A percentile compares a stretch with the other conserved stretches of the same genome.
Conservation (phyloP, 1,140 invertebrate species). For the Drosophila lini region DNA sequence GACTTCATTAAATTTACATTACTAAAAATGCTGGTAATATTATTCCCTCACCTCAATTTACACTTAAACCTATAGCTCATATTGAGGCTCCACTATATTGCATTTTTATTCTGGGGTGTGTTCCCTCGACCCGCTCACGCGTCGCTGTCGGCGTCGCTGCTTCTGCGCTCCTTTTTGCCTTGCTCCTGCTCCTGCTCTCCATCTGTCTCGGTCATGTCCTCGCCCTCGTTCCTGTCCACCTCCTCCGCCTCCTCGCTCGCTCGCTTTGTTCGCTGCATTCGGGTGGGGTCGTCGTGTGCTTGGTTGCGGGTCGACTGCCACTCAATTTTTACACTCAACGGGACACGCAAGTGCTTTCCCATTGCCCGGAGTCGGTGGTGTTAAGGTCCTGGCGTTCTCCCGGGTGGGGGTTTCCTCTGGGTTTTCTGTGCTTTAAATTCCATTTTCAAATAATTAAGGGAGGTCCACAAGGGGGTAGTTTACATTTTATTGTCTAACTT, state of each 20-base stretch:
- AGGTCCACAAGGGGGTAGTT: constrained; percentile 36
- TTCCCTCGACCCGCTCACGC: constrained; percentile 52
- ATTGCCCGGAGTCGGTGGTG: constrained; percentile 18
- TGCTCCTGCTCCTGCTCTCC: constrained; percentile 29
- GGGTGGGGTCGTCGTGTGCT: constrained; percentile 32
- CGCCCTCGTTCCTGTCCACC: constrained; percentile 43
- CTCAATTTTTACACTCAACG: constrained; percentile 60
- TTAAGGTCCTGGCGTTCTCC: constrained; percentile 39
- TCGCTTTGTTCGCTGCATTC: constrained; percentile 18
- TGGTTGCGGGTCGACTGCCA: constrained; percentile 23
- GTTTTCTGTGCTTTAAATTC: constrained; percentile 56
- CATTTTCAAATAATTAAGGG: constrained; percentile 67
- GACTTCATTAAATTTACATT: background rate
- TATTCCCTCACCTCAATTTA: too few relatives aligned
- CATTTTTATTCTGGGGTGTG: constrained; percentile 53
- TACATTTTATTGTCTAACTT: constrained; percentile 15
- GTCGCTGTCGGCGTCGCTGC: constrained; percentile 26
- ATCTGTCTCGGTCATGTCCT: constrained; percentile 52
- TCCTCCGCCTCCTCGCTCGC: constrained; percentile 7
- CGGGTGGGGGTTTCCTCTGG: constrained; percentile 39
- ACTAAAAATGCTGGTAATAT: too few relatives aligned
- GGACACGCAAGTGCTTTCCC: constrained; percentile 63
- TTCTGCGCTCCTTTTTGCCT: constrained; percentile 19
- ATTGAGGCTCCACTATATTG: constrained; percentile 24
- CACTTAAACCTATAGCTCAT: background rate